Base-by-base conservation (phyloP, 2,797 vertebrate species). In the Chaetophractus vellerosus region DNA sequence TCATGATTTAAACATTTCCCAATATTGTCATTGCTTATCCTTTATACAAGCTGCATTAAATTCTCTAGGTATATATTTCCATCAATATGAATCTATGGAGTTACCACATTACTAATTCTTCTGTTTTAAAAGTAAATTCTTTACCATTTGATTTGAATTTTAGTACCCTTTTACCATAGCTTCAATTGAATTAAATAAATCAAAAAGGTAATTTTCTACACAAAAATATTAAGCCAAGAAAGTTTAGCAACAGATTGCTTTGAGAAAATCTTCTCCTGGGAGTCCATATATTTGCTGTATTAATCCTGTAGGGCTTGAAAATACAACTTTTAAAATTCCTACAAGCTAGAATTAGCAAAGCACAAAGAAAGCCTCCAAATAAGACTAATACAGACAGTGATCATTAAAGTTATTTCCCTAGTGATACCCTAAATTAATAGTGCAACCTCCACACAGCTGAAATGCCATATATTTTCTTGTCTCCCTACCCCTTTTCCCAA, bases 221-320 rank as follows among this genome's bases (percentile, higher is more conserved):
- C 86, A 86, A 45, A 75, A 96, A 91, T 84, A 92, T 48, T 66
- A 80, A 93, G 1, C n/a, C 38, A 76, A 93, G 55, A 74, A 80
- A 88, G 28, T 57, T 31, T 86, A 87, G n/a, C 21, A 68, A 68
- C 21, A 76, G 9, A 64, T 94, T 23, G 16, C 10, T 78, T 63
- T 7, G 1, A 82, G 18, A 75, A 38, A 6, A 57, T 81, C 26
- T 66, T 93, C 28, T 63, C 41, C 79, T 79, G 12, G 9, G 57
- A 24, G 33, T 74, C 52, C 52, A 24, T 64, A 84, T 64, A n/a
- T 41, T 84, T 93, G 19, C 41, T 75, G 57, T 79, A 74, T 83
- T 93, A 86, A 82, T 83, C 50, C 31, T 45, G 23, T 69, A 23
- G 24, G 55, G 5, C 28, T 91, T 69, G n/a, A 94, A 93, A 94